Base-by-base conservation (phyloP, 2,888 invertebrate species). In the Deilephila elpenor region DNA sequence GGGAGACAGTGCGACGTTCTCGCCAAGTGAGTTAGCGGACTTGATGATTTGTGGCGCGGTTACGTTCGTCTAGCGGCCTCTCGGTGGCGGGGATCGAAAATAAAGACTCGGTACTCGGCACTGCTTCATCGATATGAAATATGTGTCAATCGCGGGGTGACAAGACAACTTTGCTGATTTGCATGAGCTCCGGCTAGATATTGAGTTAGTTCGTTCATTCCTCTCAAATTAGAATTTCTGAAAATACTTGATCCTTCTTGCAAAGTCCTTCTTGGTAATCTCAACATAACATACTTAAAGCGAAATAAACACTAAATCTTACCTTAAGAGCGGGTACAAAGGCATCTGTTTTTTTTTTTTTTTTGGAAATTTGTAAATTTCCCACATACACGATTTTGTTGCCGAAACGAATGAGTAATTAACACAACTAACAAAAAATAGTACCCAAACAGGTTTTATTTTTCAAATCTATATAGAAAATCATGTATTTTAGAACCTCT, bases 41-140 rank as follows among this genome's bases (percentile, higher is more conserved):
- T 86, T 82, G 88, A 90, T 92, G 92, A 92, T 92, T 92, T 91
- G 91, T 91, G 83, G 87, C 84, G 88, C 84, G 91, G 92, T 89
- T 89, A 87, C 88, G 89, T 88, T 89, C 88, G 88, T 89, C 88
- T 88, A 88, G 88, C 87, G 87, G 83, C 81, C 84, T 83, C 84
- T 81, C 83, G 74, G 56, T n/a, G 20, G 20, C 81, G 80, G 86
- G 83, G 86, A 20, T 44, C 44, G 37, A 44, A 56, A 44, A 67
- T 44, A 44, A 44, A 67, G 11, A 25, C 44, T 20, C 8, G n/a
- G 0, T 20, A n/a, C 8, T 44, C 44, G 14, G 56, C 56, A n/a
- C 56, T 56, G 19, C 60, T 14, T 11, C 29, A 29, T 60, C 29
- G 5, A 29, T 17, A 60, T 60, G 14, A 37, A 64, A 64, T 20